Base-by-base conservation (phyloP, 1,140 invertebrate genomes). In the Calosoma granatense region DNA sequence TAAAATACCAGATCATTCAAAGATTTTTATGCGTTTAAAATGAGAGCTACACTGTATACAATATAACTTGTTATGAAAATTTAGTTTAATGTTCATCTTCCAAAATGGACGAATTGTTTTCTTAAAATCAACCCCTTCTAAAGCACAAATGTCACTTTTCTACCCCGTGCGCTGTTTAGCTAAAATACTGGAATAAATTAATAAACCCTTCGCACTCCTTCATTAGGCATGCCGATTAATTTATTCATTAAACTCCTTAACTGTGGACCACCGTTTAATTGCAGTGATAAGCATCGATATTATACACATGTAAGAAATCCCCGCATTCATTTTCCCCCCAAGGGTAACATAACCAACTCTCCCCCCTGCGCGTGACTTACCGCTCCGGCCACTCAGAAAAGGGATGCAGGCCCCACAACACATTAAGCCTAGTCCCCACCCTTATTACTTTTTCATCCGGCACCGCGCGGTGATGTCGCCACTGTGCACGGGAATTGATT, bases 381-480 rank as follows among this genome's bases (percentile, higher is more conserved):
- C n/a, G n/a, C 17, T 11, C 9, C 9, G 41, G 15, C 9, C 3
- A 47, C 17, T 47, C 6, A 17, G 9, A 47, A 12, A 4, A 4
- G 15, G 9, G 41, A 17, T 47, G 41, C 9, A 3, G 9, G 41
- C 41, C 41, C n/a, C 41, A 47, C 9, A 17, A 47, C 41, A 17
- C 41, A 47, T 47, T 47, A 47, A 47, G 17, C 6, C 41, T n/a
- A 47, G 9, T 47, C 41, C 17, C 41, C 17, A 47, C 41, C 15
- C 41, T 47, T 47, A 47, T 47, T 47, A 47, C 41, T 47, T 47
- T 47, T 47, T 47, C 41, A 47, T 47, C 41, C 17, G 41, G 41
- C 15, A 47, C 6, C 17, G 26, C 41, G 41, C 41, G 41, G 4
- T 17, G 41, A 3, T 3, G 15, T 4, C 15, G 41, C 17, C 15